Base-by-base conservation (phyloP, 2,113 vertebrate genomes). In the Piaya cayana region DNA sequence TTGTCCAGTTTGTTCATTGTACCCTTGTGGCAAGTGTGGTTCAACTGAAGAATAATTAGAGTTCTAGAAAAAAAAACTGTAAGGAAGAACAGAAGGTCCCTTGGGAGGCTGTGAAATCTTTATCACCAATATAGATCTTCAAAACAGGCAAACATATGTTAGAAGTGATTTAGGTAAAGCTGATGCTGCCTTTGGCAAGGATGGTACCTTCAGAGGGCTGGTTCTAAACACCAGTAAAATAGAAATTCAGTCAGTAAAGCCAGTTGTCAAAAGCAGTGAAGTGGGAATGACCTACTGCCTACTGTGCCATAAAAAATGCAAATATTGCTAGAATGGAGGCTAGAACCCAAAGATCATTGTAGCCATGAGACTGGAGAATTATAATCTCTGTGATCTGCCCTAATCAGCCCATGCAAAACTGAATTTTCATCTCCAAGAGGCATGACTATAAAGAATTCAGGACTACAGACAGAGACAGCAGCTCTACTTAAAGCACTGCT, bases 61-160 rank as follows among this genome's bases (percentile, higher is more conserved):
- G 95, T 83, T 92, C 88, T 95, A 92, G 86, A 88, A 94, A 97
- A 96, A 96, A 94, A 88, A n/a, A n/a, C 90, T 88, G 92, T 88
- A 94, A 96, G 94, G 85, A 94, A 92, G 96, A 97, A 97, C 96
- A 97, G 95, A 97, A 97, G 96, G 96, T 96, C 95, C 72, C 91
- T 96, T 88, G 82, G 90, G 94, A 97, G 96, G 96, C 96, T 97
- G 96, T 96, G 96, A 97, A 97, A 97, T 95, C 95, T 97, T 96
- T 97, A 97, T 94, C 95, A 95, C 96, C 96, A 96, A 97, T 97
- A 97, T 97, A 97, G 96, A 96, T 94, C 95, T 97, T 95, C 96
- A 95, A 96, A 97, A 96, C 95, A 97, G 94, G 96, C 95, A 97
- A 96, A 95, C 96, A 97, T 97, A 97, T 97, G 96, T 94, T 96